phyloP scores from a whole-genome alignment of 2,113 vertebrate genomes.

The Periophthalmodon schlosseri region DNA sequence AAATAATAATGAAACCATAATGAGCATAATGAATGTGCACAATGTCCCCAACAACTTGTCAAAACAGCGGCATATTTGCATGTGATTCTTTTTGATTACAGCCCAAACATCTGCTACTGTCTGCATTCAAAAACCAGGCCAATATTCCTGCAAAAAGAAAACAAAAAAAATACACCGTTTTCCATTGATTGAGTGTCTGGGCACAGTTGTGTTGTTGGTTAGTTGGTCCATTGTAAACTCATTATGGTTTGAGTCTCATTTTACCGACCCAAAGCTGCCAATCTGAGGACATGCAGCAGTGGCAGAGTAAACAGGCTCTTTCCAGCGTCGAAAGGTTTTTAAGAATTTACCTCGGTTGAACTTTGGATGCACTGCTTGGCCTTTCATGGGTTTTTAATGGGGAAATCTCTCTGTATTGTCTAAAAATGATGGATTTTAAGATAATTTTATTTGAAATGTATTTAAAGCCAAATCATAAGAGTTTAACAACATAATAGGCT shows the following conservation, averaged over 20 bases:
- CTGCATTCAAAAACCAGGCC: neutral
- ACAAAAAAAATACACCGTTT: neutral
- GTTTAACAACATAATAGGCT: no score
- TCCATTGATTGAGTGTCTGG: neutral
- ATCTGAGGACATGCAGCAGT: neutral
- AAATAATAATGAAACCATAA: neutral
- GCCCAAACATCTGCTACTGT: neutral
- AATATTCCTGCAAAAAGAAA: neutral
- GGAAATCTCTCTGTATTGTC: no score
- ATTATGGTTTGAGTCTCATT: neutral
- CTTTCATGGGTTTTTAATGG: neutral
- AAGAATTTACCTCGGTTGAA: neutral
- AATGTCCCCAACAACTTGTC: neutral
- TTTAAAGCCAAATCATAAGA: no score
- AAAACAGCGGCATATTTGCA: neutral
- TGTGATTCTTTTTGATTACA: neutral
- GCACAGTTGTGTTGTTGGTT: neutral
- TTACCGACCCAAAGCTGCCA: neutral
- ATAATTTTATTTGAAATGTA: no score
- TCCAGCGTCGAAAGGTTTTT: neutral
- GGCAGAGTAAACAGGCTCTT: neutral
- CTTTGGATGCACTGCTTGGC: neutral
- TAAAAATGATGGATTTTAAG: no score
- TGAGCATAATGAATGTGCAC: neutral
- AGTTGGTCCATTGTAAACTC: neutral